Conservation (phyloP, 2,113 vertebrate genomes). For the Azemiops feae region DNA sequence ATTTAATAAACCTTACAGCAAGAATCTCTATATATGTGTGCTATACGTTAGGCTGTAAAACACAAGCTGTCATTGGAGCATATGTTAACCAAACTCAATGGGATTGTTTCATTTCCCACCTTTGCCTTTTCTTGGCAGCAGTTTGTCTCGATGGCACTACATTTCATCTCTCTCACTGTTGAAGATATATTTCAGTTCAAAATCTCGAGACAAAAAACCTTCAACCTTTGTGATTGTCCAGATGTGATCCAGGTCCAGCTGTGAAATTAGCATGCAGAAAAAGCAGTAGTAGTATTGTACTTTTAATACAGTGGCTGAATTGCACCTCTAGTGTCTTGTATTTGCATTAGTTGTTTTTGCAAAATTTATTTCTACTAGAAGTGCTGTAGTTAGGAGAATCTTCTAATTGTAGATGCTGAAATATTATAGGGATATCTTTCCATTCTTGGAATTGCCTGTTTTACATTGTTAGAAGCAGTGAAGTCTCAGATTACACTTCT, state of each 20-base stretch:
- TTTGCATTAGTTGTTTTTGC: neutral
- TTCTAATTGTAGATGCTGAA: neutral
- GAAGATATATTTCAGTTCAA: constrained; percentile 1
- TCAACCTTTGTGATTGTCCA: constrained; percentile 3
- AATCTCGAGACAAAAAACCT: constrained; percentile 1
- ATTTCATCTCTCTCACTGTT: constrained; percentile 16
- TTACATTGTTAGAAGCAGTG: neutral
- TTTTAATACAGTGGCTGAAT: neutral
- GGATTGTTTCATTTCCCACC: constrained; percentile 3
- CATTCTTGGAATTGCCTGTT: neutral
- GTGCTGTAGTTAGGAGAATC: neutral
- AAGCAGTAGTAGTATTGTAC: neutral
- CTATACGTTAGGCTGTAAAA: neutral
- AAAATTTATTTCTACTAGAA: neutral
- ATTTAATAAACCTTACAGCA: neutral
- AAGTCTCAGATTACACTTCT: neutral
- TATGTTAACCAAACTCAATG: neutral
- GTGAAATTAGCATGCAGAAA: constrained; percentile 6
- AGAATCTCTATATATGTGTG: neutral
- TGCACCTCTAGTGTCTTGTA: neutral
- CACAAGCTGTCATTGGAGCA: constrained; percentile 1
- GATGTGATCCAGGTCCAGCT: constrained; percentile 8
- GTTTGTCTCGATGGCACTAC: constrained; percentile 20
- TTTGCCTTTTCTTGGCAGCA: constrained; percentile 8
- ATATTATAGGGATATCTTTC: neutral